A percentile compares a stretch with the other conserved stretches of the same genome.
Evolutionary conservation across 2,113 vertebrate genomes (phyloP).

Genomic region (Ptyas mucosa): DNA sequence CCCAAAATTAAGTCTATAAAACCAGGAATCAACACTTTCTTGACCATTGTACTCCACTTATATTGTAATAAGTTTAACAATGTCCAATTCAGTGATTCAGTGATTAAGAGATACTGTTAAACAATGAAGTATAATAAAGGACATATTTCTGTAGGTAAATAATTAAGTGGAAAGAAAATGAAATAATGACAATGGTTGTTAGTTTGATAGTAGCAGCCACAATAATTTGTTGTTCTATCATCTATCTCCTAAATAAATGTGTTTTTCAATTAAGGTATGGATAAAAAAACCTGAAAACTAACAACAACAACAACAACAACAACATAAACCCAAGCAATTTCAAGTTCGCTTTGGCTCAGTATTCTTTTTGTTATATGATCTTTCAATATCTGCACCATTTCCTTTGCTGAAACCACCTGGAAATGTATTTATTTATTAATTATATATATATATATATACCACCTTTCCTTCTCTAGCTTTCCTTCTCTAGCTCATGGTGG

Average conservation of each 20-base stretch:
- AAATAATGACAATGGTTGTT: background rate
- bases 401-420: background rate
- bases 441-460: background rate
- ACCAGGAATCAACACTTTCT: background rate
- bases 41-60: background rate
- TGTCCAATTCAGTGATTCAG: background rate
- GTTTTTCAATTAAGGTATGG: background rate
- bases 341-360: constrained; percentile 5
- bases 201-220: background rate
- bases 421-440: background rate
- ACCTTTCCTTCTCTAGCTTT: background rate
- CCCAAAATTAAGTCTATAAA: background rate
- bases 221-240: background rate
- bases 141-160: background rate
- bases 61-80: background rate
- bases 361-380: constrained; percentile 34
- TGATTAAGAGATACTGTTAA: background rate
- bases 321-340: constrained; percentile 5
- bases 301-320: background rate
- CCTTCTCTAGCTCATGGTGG: background rate
- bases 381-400: background rate
- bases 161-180: background rate
- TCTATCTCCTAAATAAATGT: background rate
- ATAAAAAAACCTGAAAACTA: background rate
- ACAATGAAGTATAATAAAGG: background rate